These are phyloP conservation scores for Condylostylus longicornis DNA, from an alignment of 1,140 invertebrate genomes.

Conservation along the genomic window DNA sequence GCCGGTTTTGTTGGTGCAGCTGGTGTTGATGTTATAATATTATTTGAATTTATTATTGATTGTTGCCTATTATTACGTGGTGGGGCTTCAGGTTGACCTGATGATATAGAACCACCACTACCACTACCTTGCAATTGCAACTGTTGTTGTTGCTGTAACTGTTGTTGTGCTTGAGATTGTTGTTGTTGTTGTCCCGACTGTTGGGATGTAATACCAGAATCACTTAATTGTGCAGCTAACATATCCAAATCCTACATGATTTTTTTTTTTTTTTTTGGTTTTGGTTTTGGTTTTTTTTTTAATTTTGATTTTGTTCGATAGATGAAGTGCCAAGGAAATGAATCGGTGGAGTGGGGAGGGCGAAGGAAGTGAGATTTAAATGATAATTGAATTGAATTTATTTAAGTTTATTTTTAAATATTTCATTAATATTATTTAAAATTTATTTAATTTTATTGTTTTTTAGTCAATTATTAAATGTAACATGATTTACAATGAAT, in stretches of 20 bases:
- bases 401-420: too few species aligned
- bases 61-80: constrained; percentile 36
- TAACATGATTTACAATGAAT: too few species aligned
- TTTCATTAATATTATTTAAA: too few species aligned
- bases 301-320: constrained; percentile 21
- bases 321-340: constrained; percentile 4
- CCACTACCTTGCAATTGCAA: too few species aligned
- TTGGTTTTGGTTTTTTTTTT: constrained; percentile 4
- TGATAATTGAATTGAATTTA: too few species aligned
- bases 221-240: constrained; percentile 82
- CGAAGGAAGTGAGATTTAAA: too few species aligned
- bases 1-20: constrained; percentile 9
- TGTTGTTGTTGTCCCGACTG: constrained; percentile 26
- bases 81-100: constrained; percentile 43
- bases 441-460: too few species aligned
- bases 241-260: constrained; percentile 71
- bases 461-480: too few species aligned
- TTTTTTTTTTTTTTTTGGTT: constrained; percentile 10
- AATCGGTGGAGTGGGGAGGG: too few species aligned
- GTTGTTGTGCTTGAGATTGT: background rate
- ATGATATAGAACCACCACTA: too few species aligned
- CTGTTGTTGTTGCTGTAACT: constrained; percentile 18
- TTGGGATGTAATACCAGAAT: constrained; percentile 56
- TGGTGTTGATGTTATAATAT: too few species aligned
- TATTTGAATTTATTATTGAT: constrained; percentile 24